These are phyloP conservation scores for Hecatera dysodea DNA, from an alignment of 2,888 invertebrate genomes.

Conservation along the genomic window DNA sequence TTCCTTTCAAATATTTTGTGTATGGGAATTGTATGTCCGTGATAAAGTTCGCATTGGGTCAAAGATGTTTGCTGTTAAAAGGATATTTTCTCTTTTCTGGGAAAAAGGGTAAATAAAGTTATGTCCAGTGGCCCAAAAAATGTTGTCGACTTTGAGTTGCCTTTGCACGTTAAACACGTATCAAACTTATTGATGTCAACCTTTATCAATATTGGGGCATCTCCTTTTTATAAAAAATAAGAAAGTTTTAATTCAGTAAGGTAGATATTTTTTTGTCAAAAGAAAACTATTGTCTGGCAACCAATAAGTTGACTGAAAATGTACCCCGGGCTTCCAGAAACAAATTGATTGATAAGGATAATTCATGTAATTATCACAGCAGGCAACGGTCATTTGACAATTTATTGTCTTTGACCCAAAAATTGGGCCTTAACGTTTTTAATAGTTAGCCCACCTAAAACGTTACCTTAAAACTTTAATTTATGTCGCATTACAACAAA, in stretches of 20 bases:
- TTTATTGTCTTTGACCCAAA: too few relatives aligned
- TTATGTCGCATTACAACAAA: constrained; percentile 5
- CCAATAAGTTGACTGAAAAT: too few relatives aligned
- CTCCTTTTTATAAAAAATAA: not conserved
- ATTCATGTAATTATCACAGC: too few relatives aligned
- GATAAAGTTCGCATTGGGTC: constrained; percentile 51
- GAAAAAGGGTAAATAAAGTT: constrained; percentile 39
- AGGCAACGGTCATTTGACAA: too few relatives aligned
- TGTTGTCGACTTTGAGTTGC: not conserved
- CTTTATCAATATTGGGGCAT: constrained; percentile 3
- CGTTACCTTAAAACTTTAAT: not conserved
- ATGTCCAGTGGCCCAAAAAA: constrained; percentile 20
- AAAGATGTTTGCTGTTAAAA: constrained; percentile 30
- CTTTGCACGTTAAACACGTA: constrained; percentile 2
- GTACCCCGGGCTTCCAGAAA: too few relatives aligned
- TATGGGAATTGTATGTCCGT: constrained; percentile 27
- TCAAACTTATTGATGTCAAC: constrained; percentile 9
- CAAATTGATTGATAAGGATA: too few relatives aligned
- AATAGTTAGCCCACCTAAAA: too few relatives aligned
- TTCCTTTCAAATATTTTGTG: constrained; percentile 43
- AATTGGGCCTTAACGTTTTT: not conserved
- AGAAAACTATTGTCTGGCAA: too few relatives aligned
- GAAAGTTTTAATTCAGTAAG: not conserved
- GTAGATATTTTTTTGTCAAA: too few relatives aligned
- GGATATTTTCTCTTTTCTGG: constrained; percentile 16